Evolutionary conservation across 2,113 vertebrate genomes (phyloP), one percentile per base, ranked within the genome.

Genomic region (Acanthochromis polyacanthus): DNA sequence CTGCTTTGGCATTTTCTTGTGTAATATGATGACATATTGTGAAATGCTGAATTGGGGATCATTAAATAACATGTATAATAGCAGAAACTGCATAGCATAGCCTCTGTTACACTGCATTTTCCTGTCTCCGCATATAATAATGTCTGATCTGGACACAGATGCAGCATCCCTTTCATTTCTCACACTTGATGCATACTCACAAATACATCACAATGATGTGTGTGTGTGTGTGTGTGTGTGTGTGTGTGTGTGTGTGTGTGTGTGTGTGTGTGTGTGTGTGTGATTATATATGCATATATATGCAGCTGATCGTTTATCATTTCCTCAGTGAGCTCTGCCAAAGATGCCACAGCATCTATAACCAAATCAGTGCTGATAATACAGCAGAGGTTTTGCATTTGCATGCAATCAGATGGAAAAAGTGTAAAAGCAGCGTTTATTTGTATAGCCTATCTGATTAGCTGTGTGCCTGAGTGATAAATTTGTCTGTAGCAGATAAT

Each of bases 11-110:
- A 11, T 23, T 62, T 62, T 59, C 23, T 11, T n/a, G 4, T 62
- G 69, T 23, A 58, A 43, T 75, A 84, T 93, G 88, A 91, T 78
- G 87, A 87, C 84, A 93, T 70, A 78, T 65, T 6, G 45, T 84
- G 78, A 78, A 53, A 88, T 55, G 17, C 30, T 43, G 19, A 71
- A 65, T 67, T 57, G 11, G 23, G 28, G 2, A 15, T 11, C 12
- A 5, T 71, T 52, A 0, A 36, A 65, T 59, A 22, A 57, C 20
- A 51, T 32, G 48, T 45, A 28, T 46, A 51, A 28, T 25, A 58
- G 48, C 45, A 38, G 25, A 46, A 36, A 57, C 7, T 52, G 48
- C 7, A 7, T 58, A 74, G 59, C 17, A 28, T 52, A 48, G 38
- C 7, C 10, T 78, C 71, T 75, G 20, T 78, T 43, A 38, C 50